phyloP scores from a whole-genome alignment of 2,113 vertebrate genomes.

The Australoheros scitulus region DNA sequence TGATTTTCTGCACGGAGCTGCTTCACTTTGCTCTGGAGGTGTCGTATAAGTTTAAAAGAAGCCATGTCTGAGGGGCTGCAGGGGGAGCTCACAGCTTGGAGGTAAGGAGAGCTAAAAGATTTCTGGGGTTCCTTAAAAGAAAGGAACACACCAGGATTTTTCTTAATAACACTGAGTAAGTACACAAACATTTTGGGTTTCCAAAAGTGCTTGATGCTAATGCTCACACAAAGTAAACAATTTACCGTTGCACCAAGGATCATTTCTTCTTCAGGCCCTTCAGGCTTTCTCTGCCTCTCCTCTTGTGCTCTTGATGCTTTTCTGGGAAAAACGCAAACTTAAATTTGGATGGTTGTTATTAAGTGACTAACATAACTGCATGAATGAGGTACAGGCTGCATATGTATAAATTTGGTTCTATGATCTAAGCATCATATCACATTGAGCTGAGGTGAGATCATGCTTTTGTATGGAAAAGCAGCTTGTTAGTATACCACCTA shows the following conservation, averaged over 20 bases:
- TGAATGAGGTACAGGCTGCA: background rate
- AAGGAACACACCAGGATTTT: background rate
- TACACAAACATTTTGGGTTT: background rate
- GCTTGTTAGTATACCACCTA: constrained; percentile 43
- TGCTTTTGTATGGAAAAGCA: constrained; percentile 15
- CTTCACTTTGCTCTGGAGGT: constrained; percentile 79
- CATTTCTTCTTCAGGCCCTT: constrained; percentile 49
- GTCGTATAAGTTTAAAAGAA: constrained; percentile 75
- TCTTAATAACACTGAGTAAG: background rate
- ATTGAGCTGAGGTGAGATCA: constrained; percentile 28
- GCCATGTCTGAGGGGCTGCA: constrained; percentile 58
- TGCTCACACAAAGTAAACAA: background rate
- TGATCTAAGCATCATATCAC: background rate
- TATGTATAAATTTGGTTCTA: constrained; percentile 18
- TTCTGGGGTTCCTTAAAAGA: constrained; percentile 51
- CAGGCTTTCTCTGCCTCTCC: constrained; percentile 47
- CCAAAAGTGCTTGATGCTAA: background rate
- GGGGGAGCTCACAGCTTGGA: constrained; percentile 18
- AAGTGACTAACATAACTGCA: background rate
- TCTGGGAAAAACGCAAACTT: constrained; percentile 58
- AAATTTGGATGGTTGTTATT: background rate
- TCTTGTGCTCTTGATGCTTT: constrained; percentile 50
- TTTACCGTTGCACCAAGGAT: constrained; percentile 67
- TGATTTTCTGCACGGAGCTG: constrained; percentile 78
- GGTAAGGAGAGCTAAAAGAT: constrained; percentile 36